These are phyloP conservation scores for Castor canadensis DNA, from an alignment of 2,113 vertebrate genomes.

Conservation along the genomic window DNA sequence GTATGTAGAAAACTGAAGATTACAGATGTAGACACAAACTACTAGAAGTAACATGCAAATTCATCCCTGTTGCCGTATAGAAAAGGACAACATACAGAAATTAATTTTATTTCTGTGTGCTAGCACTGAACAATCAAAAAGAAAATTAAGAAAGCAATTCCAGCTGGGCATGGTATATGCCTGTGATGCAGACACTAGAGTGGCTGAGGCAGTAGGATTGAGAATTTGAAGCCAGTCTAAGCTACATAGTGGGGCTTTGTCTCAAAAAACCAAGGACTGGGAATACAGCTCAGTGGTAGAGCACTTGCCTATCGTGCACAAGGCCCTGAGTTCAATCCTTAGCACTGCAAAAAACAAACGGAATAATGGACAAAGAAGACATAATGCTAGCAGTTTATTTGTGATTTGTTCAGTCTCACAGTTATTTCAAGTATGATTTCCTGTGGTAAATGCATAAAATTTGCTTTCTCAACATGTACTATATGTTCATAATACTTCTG, in stretches of 20 bases:
- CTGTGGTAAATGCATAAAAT: conserved; percentile 70
- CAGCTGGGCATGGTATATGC: not conserved
- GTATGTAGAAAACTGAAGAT: not conserved
- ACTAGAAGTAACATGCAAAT: not conserved
- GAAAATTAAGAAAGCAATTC: not conserved
- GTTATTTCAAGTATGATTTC: conserved; percentile 71
- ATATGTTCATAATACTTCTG: conserved; percentile 58
- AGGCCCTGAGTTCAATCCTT: not conserved
- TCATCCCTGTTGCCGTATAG: not conserved
- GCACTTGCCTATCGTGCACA: not conserved
- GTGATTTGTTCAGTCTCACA: conserved; percentile 76
- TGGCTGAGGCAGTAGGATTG: not conserved
- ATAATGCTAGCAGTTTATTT: not conserved
- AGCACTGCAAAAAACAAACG: not conserved
- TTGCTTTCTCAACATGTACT: conserved; percentile 67
- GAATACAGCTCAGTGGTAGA: not conserved
- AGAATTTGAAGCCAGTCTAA: not conserved
- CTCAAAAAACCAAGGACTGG: not conserved
- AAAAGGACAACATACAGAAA: not conserved
- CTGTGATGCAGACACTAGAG: not conserved
- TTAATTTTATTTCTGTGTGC: not conserved
- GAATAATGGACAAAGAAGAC: not conserved
- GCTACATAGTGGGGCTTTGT: not conserved
- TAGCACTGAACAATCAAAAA: not conserved
- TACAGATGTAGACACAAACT: not conserved